Evolutionary conservation across 2,113 vertebrate genomes (phyloP), one percentile per base, ranked within the genome.

Genomic region (Scomber japonicus): DNA sequence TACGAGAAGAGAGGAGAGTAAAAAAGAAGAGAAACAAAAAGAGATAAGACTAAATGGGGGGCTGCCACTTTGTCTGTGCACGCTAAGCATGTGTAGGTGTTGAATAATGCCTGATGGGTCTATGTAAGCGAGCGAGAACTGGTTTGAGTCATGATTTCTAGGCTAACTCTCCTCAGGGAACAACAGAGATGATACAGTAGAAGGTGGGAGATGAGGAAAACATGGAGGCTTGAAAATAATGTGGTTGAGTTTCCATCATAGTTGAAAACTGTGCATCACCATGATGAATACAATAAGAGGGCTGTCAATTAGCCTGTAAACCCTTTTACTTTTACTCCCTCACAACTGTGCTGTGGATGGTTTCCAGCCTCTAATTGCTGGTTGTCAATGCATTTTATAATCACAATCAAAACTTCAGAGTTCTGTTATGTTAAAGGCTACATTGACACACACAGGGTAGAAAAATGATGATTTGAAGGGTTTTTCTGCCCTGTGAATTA

Each of bases 61-160:
- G 66, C 45, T 54, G 46, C 66, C 27, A 78, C 80, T 75, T 61
- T 56, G 48, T 81, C 70, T 27, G 24, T 27, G 24, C 24, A 27
- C 24, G 24, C 24, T 62, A 16, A 61, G 53, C 66, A 45, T 70
- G 82, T 88, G 91, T 84, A 81, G 88, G 86, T 85, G 89, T 75
- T 61, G 65, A 78, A 78, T 60, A 31, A 79, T 24, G 17, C 71
- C 84, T 78, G 82, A 68, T 78, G 80, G 68, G 48, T 16, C 3
- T 31, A 75, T 80, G 71, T n/a, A 54, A 68, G 75, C 15, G 9
- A 69, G 30, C 24, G n/a, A 48, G 21, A 67, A 73, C 54, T 50
- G 0, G 7, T 71, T 69, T 89, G 86, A 89, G 80, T 88, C 81
- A 86, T 78, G 68, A 70, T 70, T 85, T 83, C 19, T 8, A 15